Evolutionary conservation across 1,140 invertebrate genomes (phyloP), one percentile per base, ranked within the genome.

Genomic region (Drosophila arawakana): DNA sequence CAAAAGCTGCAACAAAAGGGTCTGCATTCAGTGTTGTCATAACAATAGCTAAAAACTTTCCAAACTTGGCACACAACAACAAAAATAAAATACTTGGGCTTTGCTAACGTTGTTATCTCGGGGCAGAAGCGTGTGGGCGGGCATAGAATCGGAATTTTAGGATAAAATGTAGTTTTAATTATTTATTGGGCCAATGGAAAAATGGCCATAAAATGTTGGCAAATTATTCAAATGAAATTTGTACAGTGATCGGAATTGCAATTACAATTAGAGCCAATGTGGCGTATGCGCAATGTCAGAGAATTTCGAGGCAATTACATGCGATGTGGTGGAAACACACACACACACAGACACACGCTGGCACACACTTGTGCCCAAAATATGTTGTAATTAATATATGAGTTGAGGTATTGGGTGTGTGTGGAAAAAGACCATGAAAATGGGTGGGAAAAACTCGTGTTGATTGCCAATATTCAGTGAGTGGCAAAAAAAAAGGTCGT

Each of bases 361-460:
- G 47, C 34, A 7, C 10, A n/a, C n/a, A 18, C 50, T 57, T 13
- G 21, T 30, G 41, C 41, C 41, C 55, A 47, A 49, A 62, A 78
- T 70, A 75, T 78, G 78, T 78, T 78, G 80, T 62, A 82, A 82
- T 82, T 82, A 82, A 82, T 81, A 61, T 47, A 73, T 34, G 43
- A 62, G 46, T 35, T 9, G 11, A 7, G 30, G 8, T 18, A 39
- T 46, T n/a, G 43, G 8, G n/a, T 30, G 25, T 30, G 25, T 30
- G 25, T 30, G 25, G 25, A 30, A 30, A 30, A 30, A 30, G 25
- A 6, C 25, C 25, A 30, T 30, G 25, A 30, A 30, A 30, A 30
- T 30, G 25, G 25, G 3, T 30, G 15, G 15, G 21, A 58, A n/a
- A 47, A 35, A 34, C 13, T 54, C 37, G 44, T 30, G 58, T 47